Evolutionary conservation across 2,888 invertebrate species (phyloP).

Genomic region (Spatulosminthurus flaviceps): DNA sequence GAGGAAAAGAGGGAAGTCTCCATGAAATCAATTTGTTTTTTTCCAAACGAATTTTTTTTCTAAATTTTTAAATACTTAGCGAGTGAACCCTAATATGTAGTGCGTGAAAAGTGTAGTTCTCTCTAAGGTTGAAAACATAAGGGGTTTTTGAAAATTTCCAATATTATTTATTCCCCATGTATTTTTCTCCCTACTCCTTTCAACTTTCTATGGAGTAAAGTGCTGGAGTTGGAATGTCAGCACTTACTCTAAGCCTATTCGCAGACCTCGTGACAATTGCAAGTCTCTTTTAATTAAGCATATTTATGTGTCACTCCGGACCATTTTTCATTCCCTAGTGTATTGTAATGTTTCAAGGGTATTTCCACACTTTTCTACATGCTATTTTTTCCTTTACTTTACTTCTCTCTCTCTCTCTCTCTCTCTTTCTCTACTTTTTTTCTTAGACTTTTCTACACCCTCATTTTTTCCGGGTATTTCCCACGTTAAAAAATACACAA

Average conservation of each 20-base stretch:
- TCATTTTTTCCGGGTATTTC: neutral
- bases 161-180: no score
- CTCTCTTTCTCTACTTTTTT: neutral
- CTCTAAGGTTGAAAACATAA: neutral
- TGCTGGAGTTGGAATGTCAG: slow-evolving; percentile 7
- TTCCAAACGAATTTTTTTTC: no score
- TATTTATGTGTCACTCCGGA: slow-evolving; percentile 38
- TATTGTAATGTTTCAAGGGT: neutral
- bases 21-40: no score
- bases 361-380: neutral
- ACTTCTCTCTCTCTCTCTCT: neutral
- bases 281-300: slow-evolving; percentile 39
- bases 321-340: slow-evolving; percentile 39
- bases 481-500: neutral
- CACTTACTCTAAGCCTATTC: neutral
- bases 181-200: no score
- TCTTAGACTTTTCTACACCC: no score
- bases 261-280: slow-evolving; percentile 43
- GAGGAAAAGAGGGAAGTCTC: no score
- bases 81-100: no score
- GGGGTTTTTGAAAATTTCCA: neutral
- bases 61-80: no score
- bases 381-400: neutral
- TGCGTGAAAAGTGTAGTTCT: no score
- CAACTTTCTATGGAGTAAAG: no score